Base-by-base conservation (phyloP, 2,113 vertebrate genomes). In the Polypterus senegalus region DNA sequence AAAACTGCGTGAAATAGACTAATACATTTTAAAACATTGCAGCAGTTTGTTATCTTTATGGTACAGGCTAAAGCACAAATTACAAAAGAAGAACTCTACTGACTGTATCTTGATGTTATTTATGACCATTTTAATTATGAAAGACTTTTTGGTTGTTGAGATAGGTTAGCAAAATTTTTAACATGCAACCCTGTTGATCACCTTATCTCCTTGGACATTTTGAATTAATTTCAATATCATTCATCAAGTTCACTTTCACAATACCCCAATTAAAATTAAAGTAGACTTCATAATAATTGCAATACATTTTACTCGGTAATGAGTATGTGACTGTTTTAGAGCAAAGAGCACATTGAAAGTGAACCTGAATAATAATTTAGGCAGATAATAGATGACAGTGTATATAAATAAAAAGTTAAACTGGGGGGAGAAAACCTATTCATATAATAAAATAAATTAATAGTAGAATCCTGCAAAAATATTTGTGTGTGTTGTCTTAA, bases 61-160 rank as follows among this genome's bases (percentile, higher is more conserved):
- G 49, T 53, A 45, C 66, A 66, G 69, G 49, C 63, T 65, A 68
- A 67, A 71, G 66, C 63, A 71, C 59, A 61, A 68, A 71, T 71
- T 66, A 68, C 63, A 58, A 65, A 48, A 59, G 61, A 61, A 60
- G 47, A 48, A 7, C 47, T 5, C 45, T 45, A 10, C 46, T 44
- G 57, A 46, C 57, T 47, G 55, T 59, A 49, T 48, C 51, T 51
- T 47, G 43, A 47, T 59, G 56, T 66, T 66, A 66, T 59, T 62
- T 62, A 62, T 62, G 47, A 11, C 46, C 45, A 48, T 46, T 46
- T 62, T 53, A 62, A 58, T 63, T 62, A 66, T 46, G 47, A 47
- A 46, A 59, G 65, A 46, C 49, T 53, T 46, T 59, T 59, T 52
- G 59, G 62, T 62, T 49, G 56, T 54, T 58, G 55, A 55, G 65